Conservation (phyloP, 2,888 invertebrate genomes). For the Dryocosmus kuriphilus region DNA sequence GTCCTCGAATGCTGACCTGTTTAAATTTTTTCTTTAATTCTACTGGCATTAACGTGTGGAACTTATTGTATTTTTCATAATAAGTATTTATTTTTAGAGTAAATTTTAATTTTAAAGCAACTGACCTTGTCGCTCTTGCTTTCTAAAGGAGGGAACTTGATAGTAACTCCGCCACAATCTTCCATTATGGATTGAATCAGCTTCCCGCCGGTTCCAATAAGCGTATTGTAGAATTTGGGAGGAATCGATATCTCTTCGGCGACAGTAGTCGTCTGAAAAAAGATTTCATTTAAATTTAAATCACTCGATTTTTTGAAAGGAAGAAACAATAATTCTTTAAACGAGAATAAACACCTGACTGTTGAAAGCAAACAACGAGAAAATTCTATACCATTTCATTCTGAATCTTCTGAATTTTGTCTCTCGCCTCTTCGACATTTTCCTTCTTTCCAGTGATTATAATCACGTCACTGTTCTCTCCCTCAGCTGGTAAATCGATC, state of each 20-base stretch:
- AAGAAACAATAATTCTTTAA: no score
- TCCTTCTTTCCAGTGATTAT: slow-evolving; percentile 93
- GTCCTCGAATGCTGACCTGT: slow-evolving; percentile 90
- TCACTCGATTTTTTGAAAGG: no score
- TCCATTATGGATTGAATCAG: slow-evolving; percentile 97
- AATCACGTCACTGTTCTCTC: slow-evolving; percentile 94
- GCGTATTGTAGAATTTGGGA: slow-evolving; percentile 94
- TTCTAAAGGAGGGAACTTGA: slow-evolving; percentile 95
- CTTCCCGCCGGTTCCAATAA: slow-evolving; percentile 95
- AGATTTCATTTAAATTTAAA: slow-evolving; percentile 36
- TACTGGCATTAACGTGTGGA: no score
- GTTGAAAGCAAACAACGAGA: no score
- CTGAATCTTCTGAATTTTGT: slow-evolving; percentile 95
- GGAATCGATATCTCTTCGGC: slow-evolving; percentile 94
- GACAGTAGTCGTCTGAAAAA: slow-evolving; percentile 88
- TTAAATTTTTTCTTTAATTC: background rate
- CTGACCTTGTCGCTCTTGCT: slow-evolving; percentile 92
- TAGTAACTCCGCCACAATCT: slow-evolving; percentile 97
- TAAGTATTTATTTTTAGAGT: no score
- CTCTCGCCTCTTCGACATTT: slow-evolving; percentile 94
- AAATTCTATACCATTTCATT: slow-evolving; percentile 85
- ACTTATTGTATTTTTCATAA: no score
- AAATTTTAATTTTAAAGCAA: background rate
- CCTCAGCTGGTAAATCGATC: slow-evolving; percentile 96
- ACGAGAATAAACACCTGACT: no score